A percentile compares a stretch with the other conserved stretches of the same genome.
These are phyloP conservation scores for Drosophila kurseongensis DNA, from an alignment of 1,140 invertebrate genomes.

Conservation along the genomic window DNA sequence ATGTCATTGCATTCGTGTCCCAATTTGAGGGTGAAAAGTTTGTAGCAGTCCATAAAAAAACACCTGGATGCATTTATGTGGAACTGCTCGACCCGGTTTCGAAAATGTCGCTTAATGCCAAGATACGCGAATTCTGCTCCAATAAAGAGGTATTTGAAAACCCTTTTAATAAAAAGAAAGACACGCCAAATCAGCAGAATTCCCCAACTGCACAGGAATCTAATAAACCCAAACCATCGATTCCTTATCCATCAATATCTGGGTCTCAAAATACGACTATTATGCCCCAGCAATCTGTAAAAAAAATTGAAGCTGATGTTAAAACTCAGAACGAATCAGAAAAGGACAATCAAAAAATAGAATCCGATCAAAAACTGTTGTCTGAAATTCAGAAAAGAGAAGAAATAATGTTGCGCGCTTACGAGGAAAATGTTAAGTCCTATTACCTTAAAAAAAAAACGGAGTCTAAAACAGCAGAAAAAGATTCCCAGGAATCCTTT, in stretches of 20 bases:
- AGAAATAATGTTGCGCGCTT: too few species aligned
- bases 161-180: neutral
- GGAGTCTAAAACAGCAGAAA: too few species aligned
- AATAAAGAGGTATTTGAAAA: slow-evolving; percentile 4
- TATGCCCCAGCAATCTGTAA: neutral
- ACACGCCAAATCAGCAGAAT: neutral
- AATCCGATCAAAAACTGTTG: too few species aligned
- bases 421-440: too few species aligned
- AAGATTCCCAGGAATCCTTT: too few species aligned
- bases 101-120: slow-evolving; percentile 35
- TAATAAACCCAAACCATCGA: neutral
- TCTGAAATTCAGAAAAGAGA: too few species aligned
- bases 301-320: neutral
- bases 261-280: neutral
- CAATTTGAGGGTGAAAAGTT: slow-evolving; percentile 39
- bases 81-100: slow-evolving; percentile 33
- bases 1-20: slow-evolving; percentile 14
- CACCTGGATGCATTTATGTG: slow-evolving; percentile 10
- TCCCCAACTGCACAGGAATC: too few species aligned
- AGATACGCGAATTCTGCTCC: slow-evolving; percentile 26
- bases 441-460: too few species aligned
- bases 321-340: neutral
- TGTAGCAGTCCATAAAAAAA: slow-evolving; percentile 3
- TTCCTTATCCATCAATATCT: neutral
- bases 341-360: too few species aligned